Evolutionary conservation across 2,888 invertebrate species (phyloP).

Genomic region (Orthonychiurus folsomi): DNA sequence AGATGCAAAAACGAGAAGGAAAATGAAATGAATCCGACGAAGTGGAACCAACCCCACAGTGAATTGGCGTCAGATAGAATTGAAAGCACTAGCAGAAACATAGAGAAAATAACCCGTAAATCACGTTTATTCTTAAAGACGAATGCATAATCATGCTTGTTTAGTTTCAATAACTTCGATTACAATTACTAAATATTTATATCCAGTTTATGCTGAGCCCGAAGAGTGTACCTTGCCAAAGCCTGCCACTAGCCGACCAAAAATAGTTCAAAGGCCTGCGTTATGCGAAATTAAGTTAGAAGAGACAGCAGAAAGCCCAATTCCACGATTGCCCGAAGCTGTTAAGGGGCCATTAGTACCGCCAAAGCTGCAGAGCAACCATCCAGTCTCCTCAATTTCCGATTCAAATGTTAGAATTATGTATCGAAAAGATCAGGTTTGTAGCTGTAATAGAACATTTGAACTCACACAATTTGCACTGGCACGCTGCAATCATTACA

Average conservation of each 20-base stretch:
- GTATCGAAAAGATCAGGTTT: constrained; percentile 18
- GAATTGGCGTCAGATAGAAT: background rate
- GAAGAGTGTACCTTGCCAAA: background rate
- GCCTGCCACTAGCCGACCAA: background rate
- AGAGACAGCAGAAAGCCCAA: background rate
- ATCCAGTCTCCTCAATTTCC: background rate
- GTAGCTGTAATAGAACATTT: too few species aligned
- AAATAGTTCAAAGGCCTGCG: background rate
- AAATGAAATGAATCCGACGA: constrained; percentile 22
- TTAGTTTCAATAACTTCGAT: too few species aligned
- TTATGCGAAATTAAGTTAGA: background rate
- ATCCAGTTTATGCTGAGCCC: constrained; percentile 11
- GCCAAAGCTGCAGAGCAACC: background rate
- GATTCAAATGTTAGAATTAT: constrained; percentile 4
- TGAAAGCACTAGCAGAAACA: background rate
- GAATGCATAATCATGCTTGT: background rate
- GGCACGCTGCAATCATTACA: too few species aligned
- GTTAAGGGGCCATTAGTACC: background rate
- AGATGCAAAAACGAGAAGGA: constrained; percentile 18
- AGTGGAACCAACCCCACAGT: constrained; percentile 20
- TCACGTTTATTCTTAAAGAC: too few species aligned
- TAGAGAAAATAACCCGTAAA: background rate
- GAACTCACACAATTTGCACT: too few species aligned
- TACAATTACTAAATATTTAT: too few species aligned
- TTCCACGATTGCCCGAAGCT: background rate